Evolutionary conservation across 2,888 invertebrate species (phyloP), one percentile per base, ranked within the genome.

Genomic region (Philhelius pedissequus): DNA sequence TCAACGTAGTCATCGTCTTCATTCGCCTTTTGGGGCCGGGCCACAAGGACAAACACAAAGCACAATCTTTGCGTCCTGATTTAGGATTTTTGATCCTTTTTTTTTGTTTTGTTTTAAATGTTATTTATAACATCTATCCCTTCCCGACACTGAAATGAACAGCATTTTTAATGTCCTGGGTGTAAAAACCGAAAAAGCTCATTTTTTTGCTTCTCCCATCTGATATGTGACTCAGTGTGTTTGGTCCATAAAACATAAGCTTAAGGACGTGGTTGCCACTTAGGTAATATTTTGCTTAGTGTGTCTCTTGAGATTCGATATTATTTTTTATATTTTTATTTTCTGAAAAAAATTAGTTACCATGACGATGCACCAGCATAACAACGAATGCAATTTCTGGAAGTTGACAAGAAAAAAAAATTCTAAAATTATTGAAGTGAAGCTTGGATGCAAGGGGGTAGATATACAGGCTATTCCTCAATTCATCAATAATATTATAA

Each of bases 41-140:
- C 60, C 27, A 69, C 64, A 81, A 52, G 82, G 69, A 50, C 56
- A 64, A 35, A 54, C 48, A 56, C 64, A 62, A 66, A 45, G 60
- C 32, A 71, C 30, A 76, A 76, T 80, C 75, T 76, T 73, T 64
- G 30, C 32, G 38, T 45, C 43, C 75, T 64, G 79, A 79, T 84
- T 78, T 76, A 79, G 66, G 56, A 75, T 75, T 79, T 76, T 80
- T 35, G 30, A 25, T 43, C 27, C 25, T 27, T 20, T 4, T 43
- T 60, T 40, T 60, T 27, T 40, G 1, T 35, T 58, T n/a, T 32
- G 32, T 58, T 70, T 60, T 68, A 71, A 48, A 80, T 76, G 58
- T 66, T 76, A 76, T 80, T 84, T 80, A 80, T 80, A 69, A 68
- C 75, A 62, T 80, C 79, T 71, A 71, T 76, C 70, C 75, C 70